These are phyloP conservation scores for Typhlomys cinereus DNA, from an alignment of 2,113 vertebrate genomes.

Conservation along the genomic window DNA sequence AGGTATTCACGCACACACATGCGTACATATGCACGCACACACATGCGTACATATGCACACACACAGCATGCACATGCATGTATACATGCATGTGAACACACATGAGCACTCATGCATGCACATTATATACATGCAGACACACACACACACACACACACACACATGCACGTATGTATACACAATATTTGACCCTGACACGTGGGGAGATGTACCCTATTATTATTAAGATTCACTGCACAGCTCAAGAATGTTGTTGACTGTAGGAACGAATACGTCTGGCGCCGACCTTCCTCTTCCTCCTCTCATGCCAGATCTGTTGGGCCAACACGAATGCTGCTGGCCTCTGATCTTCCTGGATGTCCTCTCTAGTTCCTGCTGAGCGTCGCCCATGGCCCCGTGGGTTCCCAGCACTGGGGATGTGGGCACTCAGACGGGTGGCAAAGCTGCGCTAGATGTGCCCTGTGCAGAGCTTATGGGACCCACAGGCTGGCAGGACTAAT, in stretches of 20 bases:
- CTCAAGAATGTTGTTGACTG: constrained; percentile 23
- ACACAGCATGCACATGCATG: no score
- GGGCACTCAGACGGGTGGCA: not conserved
- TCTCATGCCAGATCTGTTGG: not conserved
- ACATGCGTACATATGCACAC: no score
- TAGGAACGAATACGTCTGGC: not conserved
- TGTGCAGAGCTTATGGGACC: not conserved
- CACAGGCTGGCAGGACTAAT: not conserved
- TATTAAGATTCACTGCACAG: not conserved
- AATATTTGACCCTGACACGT: not conserved
- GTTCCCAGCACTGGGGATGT: not conserved
- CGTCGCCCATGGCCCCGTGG: not conserved
- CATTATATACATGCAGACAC: no score
- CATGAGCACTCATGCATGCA: no score
- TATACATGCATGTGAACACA: no score
- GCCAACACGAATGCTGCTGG: not conserved
- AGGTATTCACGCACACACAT: no score
- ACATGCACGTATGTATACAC: not conserved
- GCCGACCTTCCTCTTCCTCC: not conserved
- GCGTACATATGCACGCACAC: no score
- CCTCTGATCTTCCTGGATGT: not conserved
- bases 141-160: no score
- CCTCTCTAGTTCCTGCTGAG: not conserved
- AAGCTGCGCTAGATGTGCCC: not conserved
- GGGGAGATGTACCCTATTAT: not conserved